These are phyloP conservation scores for Bombycilla garrulus DNA, from an alignment of 2,113 vertebrate genomes.

Conservation along the genomic window DNA sequence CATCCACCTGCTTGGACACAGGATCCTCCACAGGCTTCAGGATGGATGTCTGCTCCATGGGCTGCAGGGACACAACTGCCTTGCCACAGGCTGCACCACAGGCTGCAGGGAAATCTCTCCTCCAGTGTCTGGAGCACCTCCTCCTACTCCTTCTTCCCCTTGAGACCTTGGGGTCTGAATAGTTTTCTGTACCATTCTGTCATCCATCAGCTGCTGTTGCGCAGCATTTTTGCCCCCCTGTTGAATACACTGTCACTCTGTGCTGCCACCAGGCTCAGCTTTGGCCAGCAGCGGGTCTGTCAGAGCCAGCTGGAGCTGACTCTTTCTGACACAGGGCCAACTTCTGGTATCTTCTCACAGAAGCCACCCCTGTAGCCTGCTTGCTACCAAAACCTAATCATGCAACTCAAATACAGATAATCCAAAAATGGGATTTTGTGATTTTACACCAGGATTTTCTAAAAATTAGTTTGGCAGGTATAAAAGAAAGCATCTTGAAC, in stretches of 20 bases:
- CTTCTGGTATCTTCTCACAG: not conserved
- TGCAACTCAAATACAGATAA: not conserved
- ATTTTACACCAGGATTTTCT: not conserved
- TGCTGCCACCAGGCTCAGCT: not conserved
- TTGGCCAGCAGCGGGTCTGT: fast-evolving
- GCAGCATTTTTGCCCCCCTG: not conserved
- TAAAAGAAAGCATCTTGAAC: not conserved
- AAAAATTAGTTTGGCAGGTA: not conserved
- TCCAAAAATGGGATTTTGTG: not conserved
- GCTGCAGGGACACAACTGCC: not conserved
- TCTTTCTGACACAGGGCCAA: not conserved
- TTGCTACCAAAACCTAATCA: not conserved
- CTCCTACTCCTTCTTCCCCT: not conserved
- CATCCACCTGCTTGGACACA: not conserved
- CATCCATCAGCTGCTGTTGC: not conserved
- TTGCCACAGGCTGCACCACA: not conserved
- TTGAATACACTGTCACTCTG: not conserved
- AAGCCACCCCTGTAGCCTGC: not conserved
- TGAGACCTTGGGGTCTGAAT: not conserved
- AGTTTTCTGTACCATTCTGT: not conserved
- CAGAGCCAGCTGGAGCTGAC: not conserved
- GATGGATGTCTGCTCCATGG: not conserved
- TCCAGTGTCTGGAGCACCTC: not conserved
- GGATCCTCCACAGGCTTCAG: not conserved
- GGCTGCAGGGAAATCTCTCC: not conserved